Base-by-base conservation (phyloP, 92 coral and sea anemone species). In the Epizoanthus rinbou region DNA sequence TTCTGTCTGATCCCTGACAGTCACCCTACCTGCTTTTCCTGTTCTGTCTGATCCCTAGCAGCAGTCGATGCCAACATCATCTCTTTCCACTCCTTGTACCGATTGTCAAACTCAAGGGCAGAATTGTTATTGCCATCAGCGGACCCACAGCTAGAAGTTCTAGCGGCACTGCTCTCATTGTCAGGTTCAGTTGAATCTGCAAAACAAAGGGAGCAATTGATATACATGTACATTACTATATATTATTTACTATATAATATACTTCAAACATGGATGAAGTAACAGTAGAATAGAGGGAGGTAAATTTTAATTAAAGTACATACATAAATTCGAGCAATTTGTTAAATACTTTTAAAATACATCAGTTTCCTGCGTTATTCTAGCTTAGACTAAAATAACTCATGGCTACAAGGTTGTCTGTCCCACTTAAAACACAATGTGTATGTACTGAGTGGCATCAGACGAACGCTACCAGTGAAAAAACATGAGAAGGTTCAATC, bases 1-100 rank as follows among this genome's bases (percentile, higher is more conserved):
- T 85, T 94, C 97, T 15, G 99, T 89, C 17, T 90, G 86, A 56
- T 94, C 98, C 63, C 98, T 87, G 28, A 92, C 93, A 70, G 91
- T 50, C 23, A 63, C 33, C 83, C 23, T 69, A 95, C 98, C 98
- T 83, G 94, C 73, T 94, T 97, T 85, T 97, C 99, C 80, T 90
- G 97, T 85, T 94, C 97, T 10, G 99, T 90, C 18, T 91, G 87
- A 57, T 94, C 98, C 64, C 98, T 87, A 31, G 94, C 93, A 71
- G 91, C 94, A 6, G 94, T 90, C 3, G 99, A 94, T 2, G 97
- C 94, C 66, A 97, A 82, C 88, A 97, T 97, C 98, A 97, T 97
- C 74, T 94, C 91, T 80, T 93, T 88, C 99, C 99, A 97, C 73
- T 97, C 99, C 25, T 89, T 90, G 88, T 80, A 93, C 76, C 92